Percentiles rank a stretch among this genome's conserved stretches.
Evolutionary conservation across 2,113 vertebrate genomes (phyloP).

Genomic region (Hyperopisus bebe): DNA sequence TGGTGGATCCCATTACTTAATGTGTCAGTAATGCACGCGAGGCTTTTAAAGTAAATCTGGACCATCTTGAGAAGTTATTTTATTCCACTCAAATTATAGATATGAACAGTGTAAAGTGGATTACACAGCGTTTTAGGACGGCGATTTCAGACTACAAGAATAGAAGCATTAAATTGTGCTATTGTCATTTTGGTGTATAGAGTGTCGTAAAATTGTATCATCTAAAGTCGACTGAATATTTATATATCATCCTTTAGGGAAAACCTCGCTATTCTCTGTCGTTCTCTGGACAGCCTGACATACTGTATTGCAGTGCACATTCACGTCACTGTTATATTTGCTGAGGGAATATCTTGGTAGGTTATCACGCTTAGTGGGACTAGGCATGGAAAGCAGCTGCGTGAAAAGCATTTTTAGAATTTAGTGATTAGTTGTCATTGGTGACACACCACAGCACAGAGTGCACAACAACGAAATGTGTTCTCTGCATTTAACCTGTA

Average conservation of each 20-base stretch:
- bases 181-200: neutral
- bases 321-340: constrained; percentile 1
- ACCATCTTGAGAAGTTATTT: neutral
- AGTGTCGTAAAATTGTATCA: neutral
- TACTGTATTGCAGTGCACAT: constrained; percentile 40
- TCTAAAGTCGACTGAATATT: neutral
- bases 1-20: neutral
- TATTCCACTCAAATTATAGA: neutral
- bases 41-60: neutral
- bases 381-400: neutral
- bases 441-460: too few species aligned
- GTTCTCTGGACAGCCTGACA: neutral
- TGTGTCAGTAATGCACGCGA: neutral
- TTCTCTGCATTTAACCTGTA: too few species aligned
- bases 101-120: neutral
- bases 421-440: too few species aligned
- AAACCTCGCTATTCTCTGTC: neutral
- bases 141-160: neutral
- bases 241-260: neutral
- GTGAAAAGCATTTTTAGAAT: neutral
- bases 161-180: neutral
- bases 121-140: neutral
- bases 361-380: neutral
- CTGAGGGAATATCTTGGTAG: neutral
- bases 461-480: too few species aligned